Percentiles rank a stretch among this genome's conserved stretches.
phyloP scores from a whole-genome alignment of 1,140 invertebrate species.

The Dolichoris vasculosae region DNA sequence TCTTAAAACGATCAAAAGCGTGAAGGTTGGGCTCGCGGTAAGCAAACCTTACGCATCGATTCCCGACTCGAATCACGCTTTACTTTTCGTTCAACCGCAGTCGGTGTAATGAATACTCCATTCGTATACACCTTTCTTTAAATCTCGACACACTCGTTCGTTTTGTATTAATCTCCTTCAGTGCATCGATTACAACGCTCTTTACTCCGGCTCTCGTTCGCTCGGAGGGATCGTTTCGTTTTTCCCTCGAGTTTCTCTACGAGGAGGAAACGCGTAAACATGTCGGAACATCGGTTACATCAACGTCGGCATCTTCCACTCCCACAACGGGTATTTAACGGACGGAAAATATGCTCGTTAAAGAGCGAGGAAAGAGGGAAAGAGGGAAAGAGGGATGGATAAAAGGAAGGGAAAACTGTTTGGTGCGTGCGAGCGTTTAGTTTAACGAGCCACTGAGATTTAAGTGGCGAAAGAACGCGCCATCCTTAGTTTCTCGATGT shows the following conservation, averaged over 20 bases:
- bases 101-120: conserved; percentile 9
- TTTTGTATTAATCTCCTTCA: conserved; percentile 50
- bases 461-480: conserved; percentile 53
- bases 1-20: conserved; percentile 5
- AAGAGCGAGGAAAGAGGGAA: neutral
- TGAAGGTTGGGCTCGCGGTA: neutral
- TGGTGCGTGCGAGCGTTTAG: neutral
- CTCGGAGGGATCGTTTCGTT: conserved; percentile 37
- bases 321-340: conserved; percentile 25
- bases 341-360: conserved; percentile 32
- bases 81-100: conserved; percentile 7
- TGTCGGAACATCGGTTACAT: conserved; percentile 36
- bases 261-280: conserved; percentile 40
- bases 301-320: conserved; percentile 44
- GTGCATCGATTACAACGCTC: conserved; percentile 43
- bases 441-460: conserved; percentile 51
- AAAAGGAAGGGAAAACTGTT: neutral
- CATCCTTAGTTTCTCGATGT: conserved; percentile 33
- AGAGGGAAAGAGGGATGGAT: neutral
- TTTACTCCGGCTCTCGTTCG: conserved; percentile 30
- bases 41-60: conserved; percentile 3
- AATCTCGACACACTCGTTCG: conserved; percentile 9
- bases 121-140: conserved; percentile 6
- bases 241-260: neutral
- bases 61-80: neutral